These are phyloP conservation scores for Congeria kusceri DNA, from an alignment of 2,888 invertebrate species.

Conservation along the genomic window DNA sequence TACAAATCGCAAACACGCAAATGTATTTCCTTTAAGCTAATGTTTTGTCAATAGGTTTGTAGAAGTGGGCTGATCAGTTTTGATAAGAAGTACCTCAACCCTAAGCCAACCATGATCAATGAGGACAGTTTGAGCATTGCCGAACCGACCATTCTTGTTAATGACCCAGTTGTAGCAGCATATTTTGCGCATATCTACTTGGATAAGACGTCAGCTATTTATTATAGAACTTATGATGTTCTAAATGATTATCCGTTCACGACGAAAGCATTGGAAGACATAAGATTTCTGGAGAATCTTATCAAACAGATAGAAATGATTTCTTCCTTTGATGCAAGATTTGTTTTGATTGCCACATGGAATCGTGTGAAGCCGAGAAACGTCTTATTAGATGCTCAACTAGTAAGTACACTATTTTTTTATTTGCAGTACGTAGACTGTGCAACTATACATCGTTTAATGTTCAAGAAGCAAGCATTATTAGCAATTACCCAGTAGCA, in stretches of 20 bases:
- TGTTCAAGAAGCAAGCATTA: too few relatives aligned
- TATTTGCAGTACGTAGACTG: too few relatives aligned
- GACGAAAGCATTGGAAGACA: neutral
- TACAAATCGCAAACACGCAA: too few relatives aligned
- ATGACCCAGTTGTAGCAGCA: neutral
- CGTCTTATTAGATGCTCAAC: neutral
- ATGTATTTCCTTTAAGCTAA: too few relatives aligned
- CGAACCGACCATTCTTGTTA: too few relatives aligned
- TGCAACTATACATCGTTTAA: too few relatives aligned
- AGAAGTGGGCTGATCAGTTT: constrained; percentile 4
- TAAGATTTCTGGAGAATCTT: neutral
- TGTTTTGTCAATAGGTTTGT: constrained; percentile 12
- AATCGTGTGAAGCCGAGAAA: neutral
- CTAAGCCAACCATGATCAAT: constrained; percentile 3
- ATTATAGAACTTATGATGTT: constrained; percentile 20
- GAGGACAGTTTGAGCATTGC: neutral
- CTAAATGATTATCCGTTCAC: neutral
- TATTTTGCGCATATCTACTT: constrained; percentile 5
- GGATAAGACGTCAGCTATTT: neutral
- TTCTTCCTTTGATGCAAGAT: constrained; percentile 3
- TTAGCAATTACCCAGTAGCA: too few relatives aligned
- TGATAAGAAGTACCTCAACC: neutral
- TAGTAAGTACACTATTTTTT: too few relatives aligned
- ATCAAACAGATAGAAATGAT: constrained; percentile 4
- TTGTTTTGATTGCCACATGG: constrained; percentile 21